Percentiles rank a stretch among this genome's conserved stretches.
Conservation (phyloP, 2,888 invertebrate genomes). For the Hypselothyrea guttata region DNA sequence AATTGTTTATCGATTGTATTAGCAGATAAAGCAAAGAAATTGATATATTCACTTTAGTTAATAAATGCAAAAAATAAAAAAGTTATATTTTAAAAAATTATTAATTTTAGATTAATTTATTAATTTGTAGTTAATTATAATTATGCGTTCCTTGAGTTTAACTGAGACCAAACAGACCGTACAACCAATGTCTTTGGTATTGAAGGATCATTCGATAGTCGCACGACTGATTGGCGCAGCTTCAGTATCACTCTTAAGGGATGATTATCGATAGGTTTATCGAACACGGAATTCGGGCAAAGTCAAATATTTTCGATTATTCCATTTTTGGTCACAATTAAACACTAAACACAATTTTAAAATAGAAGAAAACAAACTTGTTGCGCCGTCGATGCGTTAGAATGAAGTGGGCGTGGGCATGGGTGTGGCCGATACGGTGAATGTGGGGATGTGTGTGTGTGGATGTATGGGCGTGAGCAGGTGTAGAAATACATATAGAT, state of each 20-base stretch:
- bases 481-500: slow-evolving; percentile 6
- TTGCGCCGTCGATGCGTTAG: slow-evolving; percentile 25
- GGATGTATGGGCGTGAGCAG: slow-evolving; percentile 4
- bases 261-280: slow-evolving; percentile 10
- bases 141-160: slow-evolving; percentile 23
- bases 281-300: slow-evolving; percentile 20
- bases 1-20: slow-evolving; percentile 49
- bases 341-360: slow-evolving; percentile 39
- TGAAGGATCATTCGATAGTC: slow-evolving; percentile 43
- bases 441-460: slow-evolving; percentile 2
- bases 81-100: slow-evolving; percentile 26
- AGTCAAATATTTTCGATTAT: slow-evolving; percentile 7
- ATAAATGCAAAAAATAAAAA: slow-evolving; percentile 59
- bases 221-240: slow-evolving; percentile 9
- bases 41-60: slow-evolving; percentile 35
- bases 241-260: slow-evolving; percentile 24
- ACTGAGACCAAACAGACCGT: slow-evolving; percentile 4
- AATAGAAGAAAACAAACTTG: slow-evolving; percentile 20
- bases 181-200: slow-evolving; percentile 65
- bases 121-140: slow-evolving; percentile 18
- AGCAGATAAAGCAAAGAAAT: slow-evolving; percentile 32
- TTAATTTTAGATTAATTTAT: slow-evolving; percentile 10
- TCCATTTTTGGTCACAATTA: slow-evolving; percentile 30
- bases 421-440: slow-evolving; percentile 32
- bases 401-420: slow-evolving; percentile 40